Conservation (phyloP, 2,113 vertebrate genomes). For the Sylvilagus bachmani region DNA sequence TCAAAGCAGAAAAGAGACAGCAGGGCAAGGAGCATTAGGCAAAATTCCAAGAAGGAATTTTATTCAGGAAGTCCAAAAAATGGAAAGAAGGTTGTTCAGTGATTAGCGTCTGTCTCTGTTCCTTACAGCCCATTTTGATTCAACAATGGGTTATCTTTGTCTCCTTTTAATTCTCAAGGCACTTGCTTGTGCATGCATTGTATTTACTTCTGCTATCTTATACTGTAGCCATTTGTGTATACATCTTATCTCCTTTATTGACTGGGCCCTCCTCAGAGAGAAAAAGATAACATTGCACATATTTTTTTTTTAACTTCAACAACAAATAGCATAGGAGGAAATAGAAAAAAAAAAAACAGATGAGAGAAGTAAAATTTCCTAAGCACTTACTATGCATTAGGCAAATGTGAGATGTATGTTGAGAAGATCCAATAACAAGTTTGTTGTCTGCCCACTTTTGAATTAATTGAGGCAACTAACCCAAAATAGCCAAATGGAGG, state of each 20-base stretch:
- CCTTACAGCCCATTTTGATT: constrained; percentile 49
- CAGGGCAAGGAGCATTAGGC: background rate
- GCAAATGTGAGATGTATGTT: background rate
- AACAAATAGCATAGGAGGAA: constrained; percentile 24
- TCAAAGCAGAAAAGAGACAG: background rate
- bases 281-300: constrained; percentile 50
- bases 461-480: constrained; percentile 35
- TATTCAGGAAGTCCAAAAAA: background rate
- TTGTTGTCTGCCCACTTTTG: constrained; percentile 10
- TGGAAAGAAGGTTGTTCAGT: background rate
- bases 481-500: background rate
- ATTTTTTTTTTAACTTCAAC: constrained; percentile 12
- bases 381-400: background rate
- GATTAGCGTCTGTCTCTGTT: background rate
- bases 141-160: background rate
- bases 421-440: background rate
- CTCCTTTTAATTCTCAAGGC: background rate
- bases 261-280: constrained; percentile 44
- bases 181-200: background rate
- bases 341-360: background rate
- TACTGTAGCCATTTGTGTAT: background rate
- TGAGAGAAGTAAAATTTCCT: background rate
- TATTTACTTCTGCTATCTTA: constrained; percentile 17
- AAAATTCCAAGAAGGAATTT: background rate
- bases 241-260: constrained; percentile 55